Conservation (phyloP, 2,113 vertebrate species). For the Sinosuthora webbiana region DNA sequence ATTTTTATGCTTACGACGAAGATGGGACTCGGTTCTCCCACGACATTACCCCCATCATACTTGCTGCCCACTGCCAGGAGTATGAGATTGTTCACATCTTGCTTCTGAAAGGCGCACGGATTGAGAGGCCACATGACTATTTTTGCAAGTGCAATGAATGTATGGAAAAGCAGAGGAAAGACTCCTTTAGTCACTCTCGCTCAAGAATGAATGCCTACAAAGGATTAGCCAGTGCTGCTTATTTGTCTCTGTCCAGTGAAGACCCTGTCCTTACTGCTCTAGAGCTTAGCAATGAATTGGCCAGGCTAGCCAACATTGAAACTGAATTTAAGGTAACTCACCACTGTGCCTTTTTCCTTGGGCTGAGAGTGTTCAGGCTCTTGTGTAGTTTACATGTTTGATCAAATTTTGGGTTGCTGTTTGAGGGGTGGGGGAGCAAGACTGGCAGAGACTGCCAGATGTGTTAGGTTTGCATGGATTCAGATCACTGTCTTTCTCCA, state of each 20-base stretch:
- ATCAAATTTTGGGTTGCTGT: neutral
- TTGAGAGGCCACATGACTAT: slow-evolving; percentile 94
- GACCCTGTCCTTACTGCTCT: slow-evolving; percentile 93
- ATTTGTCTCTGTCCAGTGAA: slow-evolving; percentile 93
- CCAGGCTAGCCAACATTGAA: slow-evolving; percentile 95
- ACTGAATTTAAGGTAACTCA: slow-evolving; percentile 96
- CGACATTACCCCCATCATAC: slow-evolving; percentile 91
- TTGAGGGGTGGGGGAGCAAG: neutral
- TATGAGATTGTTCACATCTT: slow-evolving; percentile 97
- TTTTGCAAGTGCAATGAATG: slow-evolving; percentile 95
- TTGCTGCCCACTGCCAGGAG: slow-evolving; percentile 95
- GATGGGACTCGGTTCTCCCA: slow-evolving; percentile 96
- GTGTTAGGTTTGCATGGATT: neutral
- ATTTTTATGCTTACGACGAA: slow-evolving; percentile 95
- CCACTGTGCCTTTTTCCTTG: neutral
- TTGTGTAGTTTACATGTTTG: neutral
- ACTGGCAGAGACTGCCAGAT: neutral
- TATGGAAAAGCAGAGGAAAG: slow-evolving; percentile 87
- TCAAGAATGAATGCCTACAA: slow-evolving; percentile 98
- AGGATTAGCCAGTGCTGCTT: slow-evolving; percentile 92
- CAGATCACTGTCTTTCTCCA: neutral
- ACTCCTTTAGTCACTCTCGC: slow-evolving; percentile 94
- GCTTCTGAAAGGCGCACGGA: slow-evolving; percentile 89
- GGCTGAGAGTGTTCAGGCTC: neutral
- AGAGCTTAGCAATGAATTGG: slow-evolving; percentile 96